phyloP scores from a whole-genome alignment of 30 jellyfish, hydroid and myxozoan species.

The Aurelia aurita complex sp. Pacific region DNA sequence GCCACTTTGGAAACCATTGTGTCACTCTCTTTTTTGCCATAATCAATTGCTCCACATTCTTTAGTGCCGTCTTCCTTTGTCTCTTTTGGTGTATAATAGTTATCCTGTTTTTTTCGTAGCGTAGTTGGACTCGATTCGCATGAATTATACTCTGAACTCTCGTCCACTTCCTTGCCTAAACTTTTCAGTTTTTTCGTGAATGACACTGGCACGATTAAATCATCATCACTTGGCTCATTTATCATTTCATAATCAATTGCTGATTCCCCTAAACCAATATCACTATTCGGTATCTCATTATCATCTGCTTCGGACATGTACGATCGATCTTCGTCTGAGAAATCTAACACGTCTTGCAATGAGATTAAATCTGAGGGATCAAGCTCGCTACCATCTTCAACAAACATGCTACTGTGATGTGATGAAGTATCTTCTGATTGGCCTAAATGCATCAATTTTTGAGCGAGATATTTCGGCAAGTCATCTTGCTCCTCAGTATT shows the following conservation, averaged over 20 bases:
- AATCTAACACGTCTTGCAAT: slow-evolving; percentile 49
- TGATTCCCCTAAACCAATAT: slow-evolving; percentile 72
- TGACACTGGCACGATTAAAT: slow-evolving; percentile 17
- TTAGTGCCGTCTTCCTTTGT: background rate
- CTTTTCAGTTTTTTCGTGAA: slow-evolving; percentile 4
- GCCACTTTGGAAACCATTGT: background rate
- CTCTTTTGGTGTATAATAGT: too few species aligned
- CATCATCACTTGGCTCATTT: background rate
- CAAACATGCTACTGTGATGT: slow-evolving; percentile 61
- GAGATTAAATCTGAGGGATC: slow-evolving; percentile 73
- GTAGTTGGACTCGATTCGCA: too few species aligned
- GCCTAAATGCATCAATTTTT: background rate
- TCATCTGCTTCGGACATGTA: slow-evolving; percentile 49
- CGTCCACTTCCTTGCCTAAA: slow-evolving; percentile 4
- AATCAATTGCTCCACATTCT: background rate
- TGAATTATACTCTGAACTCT: background rate
- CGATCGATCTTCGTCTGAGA: slow-evolving; percentile 59
- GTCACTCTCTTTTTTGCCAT: background rate
- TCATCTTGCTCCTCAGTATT: slow-evolving; percentile 56
- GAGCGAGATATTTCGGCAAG: slow-evolving; percentile 27
- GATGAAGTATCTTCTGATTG: slow-evolving; percentile 51
- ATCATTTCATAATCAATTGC: slow-evolving; percentile 66
- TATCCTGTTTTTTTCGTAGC: too few species aligned
- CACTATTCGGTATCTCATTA: slow-evolving; percentile 26
- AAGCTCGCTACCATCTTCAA: slow-evolving; percentile 76